Evolutionary conservation across 2,888 invertebrate genomes (phyloP).

Genomic region (Limnephilus lunatus): DNA sequence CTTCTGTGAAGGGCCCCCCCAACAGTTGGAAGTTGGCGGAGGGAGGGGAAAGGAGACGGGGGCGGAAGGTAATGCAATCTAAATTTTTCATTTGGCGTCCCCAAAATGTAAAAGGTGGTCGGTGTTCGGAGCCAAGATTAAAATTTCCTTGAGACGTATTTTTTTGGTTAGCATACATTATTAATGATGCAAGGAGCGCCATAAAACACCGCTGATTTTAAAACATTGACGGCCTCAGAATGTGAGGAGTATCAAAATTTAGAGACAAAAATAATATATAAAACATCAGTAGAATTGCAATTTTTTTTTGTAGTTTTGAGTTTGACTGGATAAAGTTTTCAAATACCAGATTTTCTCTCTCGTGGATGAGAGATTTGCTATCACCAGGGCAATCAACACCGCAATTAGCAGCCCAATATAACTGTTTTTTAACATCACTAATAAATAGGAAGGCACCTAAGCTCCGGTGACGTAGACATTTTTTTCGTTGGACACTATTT

Average conservation of each 20-base stretch:
- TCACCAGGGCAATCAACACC: too few species aligned
- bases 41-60: constrained; percentile 53
- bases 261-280: neutral
- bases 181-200: constrained; percentile 29
- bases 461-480: too few species aligned
- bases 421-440: too few species aligned
- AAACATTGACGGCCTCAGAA: neutral
- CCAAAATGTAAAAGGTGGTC: constrained; percentile 66
- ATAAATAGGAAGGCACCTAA: too few species aligned
- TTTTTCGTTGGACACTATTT: too few species aligned
- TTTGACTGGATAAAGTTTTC: too few species aligned
- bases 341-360: too few species aligned
- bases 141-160: constrained; percentile 42
- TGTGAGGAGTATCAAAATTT: neutral
- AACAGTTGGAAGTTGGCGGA: constrained; percentile 14
- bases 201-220: constrained; percentile 14
- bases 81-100: constrained; percentile 73
- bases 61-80: constrained; percentile 73
- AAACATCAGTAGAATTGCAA: neutral
- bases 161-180: constrained; percentile 56
- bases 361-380: too few species aligned
- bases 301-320: too few species aligned
- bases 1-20: constrained; percentile 71
- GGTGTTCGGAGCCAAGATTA: constrained; percentile 68
- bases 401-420: too few species aligned